Evolutionary conservation across 2,888 invertebrate genomes (phyloP).

Genomic region (Gerosis bhagava): DNA sequence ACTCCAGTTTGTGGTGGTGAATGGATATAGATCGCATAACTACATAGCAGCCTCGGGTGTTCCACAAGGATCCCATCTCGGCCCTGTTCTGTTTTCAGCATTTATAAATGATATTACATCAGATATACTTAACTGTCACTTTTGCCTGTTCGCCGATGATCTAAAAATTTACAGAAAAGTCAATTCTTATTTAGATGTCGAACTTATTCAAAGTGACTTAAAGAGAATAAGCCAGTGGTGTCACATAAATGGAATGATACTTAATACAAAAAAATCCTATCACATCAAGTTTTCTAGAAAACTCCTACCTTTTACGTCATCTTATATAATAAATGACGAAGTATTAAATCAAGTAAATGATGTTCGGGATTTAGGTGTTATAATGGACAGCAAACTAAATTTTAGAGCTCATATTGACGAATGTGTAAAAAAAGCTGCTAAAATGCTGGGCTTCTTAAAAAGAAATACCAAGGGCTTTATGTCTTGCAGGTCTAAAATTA

Average conservation of each 20-base stretch:
- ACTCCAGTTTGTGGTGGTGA: conserved; percentile 19
- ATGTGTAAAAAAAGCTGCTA: conserved; percentile 12
- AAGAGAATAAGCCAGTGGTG: conserved; percentile 27
- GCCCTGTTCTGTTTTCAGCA: conserved; percentile 23
- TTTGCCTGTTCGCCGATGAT: conserved; percentile 32
- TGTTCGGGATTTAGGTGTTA: conserved; percentile 26
- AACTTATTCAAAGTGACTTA: conserved; percentile 23
- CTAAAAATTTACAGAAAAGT: conserved; percentile 27
- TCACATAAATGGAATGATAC: conserved; percentile 22
- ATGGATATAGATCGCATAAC: conserved; percentile 18
- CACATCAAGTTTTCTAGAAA: conserved; percentile 27
- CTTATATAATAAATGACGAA: conserved; percentile 13
- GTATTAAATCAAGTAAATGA: conserved; percentile 13
- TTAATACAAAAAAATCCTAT: conserved; percentile 26
- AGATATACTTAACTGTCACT: conserved; percentile 13
- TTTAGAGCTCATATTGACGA: conserved; percentile 25
- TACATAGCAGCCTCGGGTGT: conserved; percentile 26
- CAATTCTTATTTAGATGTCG: not conserved
- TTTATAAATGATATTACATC: conserved; percentile 25
- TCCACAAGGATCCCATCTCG: conserved; percentile 29
- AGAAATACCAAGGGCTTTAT: conserved; percentile 26
- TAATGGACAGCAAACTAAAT: conserved; percentile 23
- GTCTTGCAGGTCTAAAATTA: conserved; percentile 7
- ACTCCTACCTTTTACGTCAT: conserved; percentile 2
- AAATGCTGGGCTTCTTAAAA: conserved; percentile 23